phyloP scores from a whole-genome alignment of 1,140 invertebrate species.

The Whitmania pigra region DNA sequence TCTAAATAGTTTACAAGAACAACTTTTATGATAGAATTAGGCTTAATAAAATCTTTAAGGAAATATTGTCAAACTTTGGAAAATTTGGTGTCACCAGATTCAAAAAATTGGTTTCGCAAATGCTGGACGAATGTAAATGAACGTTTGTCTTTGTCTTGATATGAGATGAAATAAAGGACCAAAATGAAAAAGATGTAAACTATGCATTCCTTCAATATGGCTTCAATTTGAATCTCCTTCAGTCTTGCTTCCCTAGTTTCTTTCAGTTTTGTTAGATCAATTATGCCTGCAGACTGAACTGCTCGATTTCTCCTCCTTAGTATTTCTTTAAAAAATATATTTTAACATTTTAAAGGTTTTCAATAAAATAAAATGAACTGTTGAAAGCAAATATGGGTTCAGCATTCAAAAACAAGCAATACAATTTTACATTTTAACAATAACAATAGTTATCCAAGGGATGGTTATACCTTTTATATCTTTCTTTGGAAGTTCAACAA shows the following conservation, averaged over 20 bases:
- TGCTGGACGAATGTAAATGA: constrained; percentile 32
- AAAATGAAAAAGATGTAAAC: constrained; percentile 39
- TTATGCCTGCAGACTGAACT: constrained; percentile 30
- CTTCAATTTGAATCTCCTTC: constrained; percentile 45
- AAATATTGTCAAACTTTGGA: not conserved
- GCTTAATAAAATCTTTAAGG: not conserved
- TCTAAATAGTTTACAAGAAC: constrained; percentile 13
- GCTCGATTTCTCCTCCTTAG: constrained; percentile 30
- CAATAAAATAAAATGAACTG: not conserved
- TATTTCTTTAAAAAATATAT: constrained; percentile 26
- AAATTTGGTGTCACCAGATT: constrained; percentile 4
- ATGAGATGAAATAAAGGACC: constrained; percentile 40
- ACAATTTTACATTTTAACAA: no score
- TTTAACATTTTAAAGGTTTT: not conserved
- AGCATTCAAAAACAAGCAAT: no score
- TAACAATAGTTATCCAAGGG: no score
- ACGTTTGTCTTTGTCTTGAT: constrained; percentile 35
- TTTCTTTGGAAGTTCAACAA: constrained; percentile 19
- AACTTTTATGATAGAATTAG: not conserved
- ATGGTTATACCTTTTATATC: constrained; percentile 25
- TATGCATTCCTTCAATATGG: constrained; percentile 43
- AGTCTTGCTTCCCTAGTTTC: constrained; percentile 34
- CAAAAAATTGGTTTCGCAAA: constrained; percentile 33
- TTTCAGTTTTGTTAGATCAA: constrained; percentile 33
- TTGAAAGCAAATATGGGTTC: no score